Conservation (phyloP, 2,797 vertebrate species). For the Karalla daura region DNA sequence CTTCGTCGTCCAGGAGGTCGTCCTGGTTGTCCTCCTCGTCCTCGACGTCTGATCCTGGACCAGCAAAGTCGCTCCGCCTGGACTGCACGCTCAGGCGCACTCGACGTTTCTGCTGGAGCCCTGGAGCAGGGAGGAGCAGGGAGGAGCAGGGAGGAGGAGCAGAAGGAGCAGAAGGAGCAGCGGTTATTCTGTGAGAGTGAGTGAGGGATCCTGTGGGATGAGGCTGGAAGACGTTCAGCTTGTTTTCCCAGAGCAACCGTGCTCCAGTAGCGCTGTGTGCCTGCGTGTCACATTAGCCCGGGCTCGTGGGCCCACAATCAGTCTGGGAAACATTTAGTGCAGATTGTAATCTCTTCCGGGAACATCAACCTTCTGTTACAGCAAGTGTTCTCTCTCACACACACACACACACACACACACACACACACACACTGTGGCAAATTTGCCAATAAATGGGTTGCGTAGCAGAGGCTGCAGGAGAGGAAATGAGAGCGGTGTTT, state of each 20-base stretch:
- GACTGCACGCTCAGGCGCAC: constrained; percentile 63
- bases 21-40: constrained; percentile 24
- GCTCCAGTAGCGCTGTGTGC: neutral
- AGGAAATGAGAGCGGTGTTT: constrained; percentile 54
- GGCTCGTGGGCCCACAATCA: constrained; percentile 47
- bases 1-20: constrained; percentile 48
- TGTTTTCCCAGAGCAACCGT: constrained; percentile 41
- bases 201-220: constrained; percentile 27
- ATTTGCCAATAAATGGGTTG: constrained; percentile 25
- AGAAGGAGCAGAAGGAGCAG: constrained; percentile 27
- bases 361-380: constrained; percentile 56
- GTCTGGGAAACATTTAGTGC: constrained; percentile 71
- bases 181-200: constrained; percentile 27
- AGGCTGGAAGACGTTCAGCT: constrained; percentile 47
- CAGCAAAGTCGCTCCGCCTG: constrained; percentile 65
- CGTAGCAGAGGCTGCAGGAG: constrained; percentile 9
- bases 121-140: too few species aligned
- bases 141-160: too few species aligned
- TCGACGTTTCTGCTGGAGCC: constrained; percentile 49
- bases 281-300: constrained; percentile 38
- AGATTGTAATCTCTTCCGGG: constrained; percentile 69
- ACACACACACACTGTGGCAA: constrained; percentile 1
- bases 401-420: neutral
- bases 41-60: constrained; percentile 72
- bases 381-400: constrained; percentile 23